Evolutionary conservation across 1,140 invertebrate species (phyloP).

Genomic region (Dryas iulia): DNA sequence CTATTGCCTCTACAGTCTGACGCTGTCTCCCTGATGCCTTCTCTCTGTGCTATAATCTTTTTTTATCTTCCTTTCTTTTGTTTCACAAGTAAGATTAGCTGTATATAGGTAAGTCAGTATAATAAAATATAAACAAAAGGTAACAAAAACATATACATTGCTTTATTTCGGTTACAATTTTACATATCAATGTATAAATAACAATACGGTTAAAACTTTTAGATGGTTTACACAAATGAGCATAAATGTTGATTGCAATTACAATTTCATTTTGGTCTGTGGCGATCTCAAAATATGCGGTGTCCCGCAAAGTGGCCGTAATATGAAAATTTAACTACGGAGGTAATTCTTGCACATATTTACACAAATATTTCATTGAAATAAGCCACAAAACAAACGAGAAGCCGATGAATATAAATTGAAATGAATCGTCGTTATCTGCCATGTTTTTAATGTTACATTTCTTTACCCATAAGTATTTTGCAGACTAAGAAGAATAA

Average conservation of each 20-base stretch:
- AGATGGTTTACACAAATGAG: constrained; percentile 22
- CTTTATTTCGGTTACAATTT: neutral
- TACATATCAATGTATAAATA: neutral
- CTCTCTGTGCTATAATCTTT: too few relatives aligned
- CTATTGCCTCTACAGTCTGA: too few relatives aligned
- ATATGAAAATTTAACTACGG: constrained; percentile 25
- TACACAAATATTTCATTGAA: constrained; percentile 36
- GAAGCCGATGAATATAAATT: constrained; percentile 37
- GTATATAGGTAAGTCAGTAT: too few relatives aligned
- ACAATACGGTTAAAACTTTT: constrained; percentile 1
- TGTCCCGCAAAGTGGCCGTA: constrained; percentile 17
- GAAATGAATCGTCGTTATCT: constrained; percentile 9
- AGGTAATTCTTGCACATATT: constrained; percentile 30
- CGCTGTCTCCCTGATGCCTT: too few relatives aligned
- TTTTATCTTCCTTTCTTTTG: too few relatives aligned
- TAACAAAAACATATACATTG: neutral
- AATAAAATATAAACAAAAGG: neutral
- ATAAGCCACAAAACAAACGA: constrained; percentile 43
- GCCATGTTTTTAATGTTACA: neutral
- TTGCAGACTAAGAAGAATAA: constrained; percentile 40
- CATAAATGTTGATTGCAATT: constrained; percentile 26
- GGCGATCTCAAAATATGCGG: constrained; percentile 33
- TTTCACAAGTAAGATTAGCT: too few relatives aligned
- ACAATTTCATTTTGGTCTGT: constrained; percentile 31
- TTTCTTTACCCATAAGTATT: constrained; percentile 26